Evolutionary conservation across 2,113 vertebrate species (phyloP).

Genomic region (Otocyon megalotis): DNA sequence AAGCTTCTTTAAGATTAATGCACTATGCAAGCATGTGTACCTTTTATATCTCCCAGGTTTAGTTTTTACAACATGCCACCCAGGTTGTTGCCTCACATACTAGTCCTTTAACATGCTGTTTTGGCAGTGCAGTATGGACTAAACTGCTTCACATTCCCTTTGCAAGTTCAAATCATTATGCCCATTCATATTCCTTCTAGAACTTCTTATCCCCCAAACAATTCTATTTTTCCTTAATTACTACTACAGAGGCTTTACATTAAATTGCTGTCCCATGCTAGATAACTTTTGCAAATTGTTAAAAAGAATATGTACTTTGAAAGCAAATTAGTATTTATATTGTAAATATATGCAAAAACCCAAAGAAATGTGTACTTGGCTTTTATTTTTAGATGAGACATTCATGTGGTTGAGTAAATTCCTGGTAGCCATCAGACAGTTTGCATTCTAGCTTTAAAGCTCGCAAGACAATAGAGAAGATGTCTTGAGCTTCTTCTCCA

Average conservation of each 20-base stretch:
- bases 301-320: conserved; percentile 87
- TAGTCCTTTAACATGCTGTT: conserved; percentile 41
- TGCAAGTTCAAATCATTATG: conserved; percentile 53
- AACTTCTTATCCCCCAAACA: not conserved
- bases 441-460: not conserved
- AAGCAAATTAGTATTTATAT: conserved; percentile 90
- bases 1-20: conserved; percentile 86
- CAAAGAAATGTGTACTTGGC: conserved; percentile 83
- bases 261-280: conserved; percentile 77
- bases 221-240: conserved; percentile 79
- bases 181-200: conserved; percentile 54
- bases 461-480: not conserved
- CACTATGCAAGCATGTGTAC: conserved; percentile 88
- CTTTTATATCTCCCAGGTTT: conserved; percentile 60
- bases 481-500: conserved; percentile 16
- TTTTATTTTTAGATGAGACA: conserved; percentile 86
- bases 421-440: not conserved
- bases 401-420: conserved; percentile 36
- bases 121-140: conserved; percentile 10
- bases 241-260: conserved; percentile 71
- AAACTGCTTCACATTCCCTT: conserved; percentile 66
- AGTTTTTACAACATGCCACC: conserved; percentile 55
- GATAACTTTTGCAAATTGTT: conserved; percentile 85
- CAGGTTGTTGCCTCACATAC: conserved; percentile 36
- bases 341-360: conserved; percentile 89